Evolutionary conservation across 1,140 invertebrate species (phyloP), one percentile per base, ranked within the genome.

Genomic region (Agrilus planipennis): DNA sequence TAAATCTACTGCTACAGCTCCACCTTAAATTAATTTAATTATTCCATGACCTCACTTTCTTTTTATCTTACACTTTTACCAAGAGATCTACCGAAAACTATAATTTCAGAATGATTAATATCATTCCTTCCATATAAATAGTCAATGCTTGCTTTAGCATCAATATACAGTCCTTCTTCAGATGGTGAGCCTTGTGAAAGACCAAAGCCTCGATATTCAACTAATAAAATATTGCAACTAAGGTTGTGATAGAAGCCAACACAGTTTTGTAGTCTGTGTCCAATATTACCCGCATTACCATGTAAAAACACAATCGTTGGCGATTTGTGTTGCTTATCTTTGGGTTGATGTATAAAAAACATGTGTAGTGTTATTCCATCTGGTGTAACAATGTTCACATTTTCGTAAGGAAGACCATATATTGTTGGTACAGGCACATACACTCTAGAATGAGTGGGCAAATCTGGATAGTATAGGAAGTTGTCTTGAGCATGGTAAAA

Each of bases 261-360:
- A 21, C 75, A 77, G 64, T 89, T 88, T 46, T 79, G 72, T 41
- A 90, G 64, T 45, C 84, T 78, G 60, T 94, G 89, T 1, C 90
- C 91, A 71, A 95, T 89, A 61, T 96, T 95, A 12, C 91, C 91
- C 42, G 91, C 90, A 77, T 95, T 95, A 6, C 91, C 91, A 71
- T 96, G 91, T 34, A 96, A 79, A 67, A 86, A 94, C 12, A 95
- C 63, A 48, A 95, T 65, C 1, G 89, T 93, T 1, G 86, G 84
- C 32, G 70, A 72, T 27, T 64, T 61, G 44, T 72, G 70, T 39
- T 71, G 71, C 44, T 72, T 71, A 27, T 77, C 74, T 37, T 72
- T 70, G 5, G 75, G 64, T 61, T 93, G 89, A 55, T 80, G 76
- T 40, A 95, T 84, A 49, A 93, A 79, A 56, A 89, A 89, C 53